Percentiles rank a stretch among this genome's conserved stretches.
These are phyloP conservation scores for Pitangus sulphuratus DNA, from an alignment of 2,797 vertebrate species.

Conservation along the genomic window DNA sequence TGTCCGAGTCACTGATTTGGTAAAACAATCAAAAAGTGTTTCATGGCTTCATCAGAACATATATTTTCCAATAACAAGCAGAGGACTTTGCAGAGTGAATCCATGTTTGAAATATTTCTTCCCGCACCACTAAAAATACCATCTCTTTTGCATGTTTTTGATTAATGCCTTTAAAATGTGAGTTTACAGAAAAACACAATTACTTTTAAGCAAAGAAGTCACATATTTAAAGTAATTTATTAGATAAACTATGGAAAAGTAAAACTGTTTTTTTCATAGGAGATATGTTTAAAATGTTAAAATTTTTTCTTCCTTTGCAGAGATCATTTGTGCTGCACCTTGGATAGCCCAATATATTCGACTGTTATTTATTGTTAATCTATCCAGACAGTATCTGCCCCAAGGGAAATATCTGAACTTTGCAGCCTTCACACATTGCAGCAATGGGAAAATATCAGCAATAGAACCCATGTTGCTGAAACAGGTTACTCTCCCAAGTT, in stretches of 20 bases:
- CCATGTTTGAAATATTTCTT: background rate
- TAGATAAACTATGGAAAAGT: background rate
- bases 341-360: constrained; percentile 16
- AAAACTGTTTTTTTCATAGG: background rate
- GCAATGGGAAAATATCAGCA: constrained; percentile 40
- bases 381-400: constrained; percentile 51
- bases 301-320: background rate
- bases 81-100: background rate
- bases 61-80: background rate
- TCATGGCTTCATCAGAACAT: background rate
- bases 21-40: constrained; percentile 10
- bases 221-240: background rate
- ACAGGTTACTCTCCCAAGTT: constrained; percentile 14
- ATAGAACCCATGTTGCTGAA: constrained; percentile 27
- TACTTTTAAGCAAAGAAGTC: background rate
- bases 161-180: background rate
- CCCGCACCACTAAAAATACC: background rate
- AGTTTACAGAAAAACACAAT: background rate
- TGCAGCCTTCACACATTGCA: constrained; percentile 55
- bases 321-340: background rate
- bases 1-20: background rate
- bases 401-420: constrained; percentile 64
- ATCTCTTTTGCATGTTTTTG: background rate
- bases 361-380: constrained; percentile 58
- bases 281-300: background rate